These are phyloP conservation scores for Lucinisca nassula DNA, from an alignment of 2,888 invertebrate species.

Conservation along the genomic window DNA sequence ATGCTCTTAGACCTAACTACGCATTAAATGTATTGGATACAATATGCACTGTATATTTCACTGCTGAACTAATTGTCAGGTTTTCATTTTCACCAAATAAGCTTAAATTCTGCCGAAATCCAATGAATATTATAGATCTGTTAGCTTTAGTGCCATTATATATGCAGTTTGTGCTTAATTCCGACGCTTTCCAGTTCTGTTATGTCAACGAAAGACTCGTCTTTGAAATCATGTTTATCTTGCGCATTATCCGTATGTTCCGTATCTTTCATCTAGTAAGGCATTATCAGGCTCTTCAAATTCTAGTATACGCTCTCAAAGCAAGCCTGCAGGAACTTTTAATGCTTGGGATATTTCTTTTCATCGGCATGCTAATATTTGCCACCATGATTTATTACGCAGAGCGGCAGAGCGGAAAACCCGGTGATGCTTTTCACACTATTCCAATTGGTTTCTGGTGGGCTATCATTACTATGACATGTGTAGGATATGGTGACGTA, in stretches of 20 bases:
- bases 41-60: conserved; percentile 85
- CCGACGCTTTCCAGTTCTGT: conserved; percentile 78
- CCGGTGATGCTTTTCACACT: conserved; percentile 81
- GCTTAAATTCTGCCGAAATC: conserved; percentile 76
- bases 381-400: conserved; percentile 88
- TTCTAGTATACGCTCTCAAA: conserved; percentile 88
- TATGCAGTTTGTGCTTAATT: conserved; percentile 78
- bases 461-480: conserved; percentile 87
- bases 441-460: conserved; percentile 88
- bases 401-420: conserved; percentile 82
- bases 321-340: conserved; percentile 87
- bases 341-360: conserved; percentile 86
- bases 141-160: conserved; percentile 73
- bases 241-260: conserved; percentile 88
- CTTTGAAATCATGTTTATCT: conserved; percentile 87
- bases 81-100: conserved; percentile 83
- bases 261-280: conserved; percentile 89
- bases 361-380: conserved; percentile 87
- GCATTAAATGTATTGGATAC: conserved; percentile 81
- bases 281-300: conserved; percentile 88
- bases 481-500: conserved; percentile 86
- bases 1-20: conserved; percentile 69
- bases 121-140: conserved; percentile 85
- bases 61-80: conserved; percentile 82
- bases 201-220: conserved; percentile 82